Evolutionary conservation across 2,888 invertebrate species (phyloP), one percentile per base, ranked within the genome.

Genomic region (Yponomeuta evonymella): DNA sequence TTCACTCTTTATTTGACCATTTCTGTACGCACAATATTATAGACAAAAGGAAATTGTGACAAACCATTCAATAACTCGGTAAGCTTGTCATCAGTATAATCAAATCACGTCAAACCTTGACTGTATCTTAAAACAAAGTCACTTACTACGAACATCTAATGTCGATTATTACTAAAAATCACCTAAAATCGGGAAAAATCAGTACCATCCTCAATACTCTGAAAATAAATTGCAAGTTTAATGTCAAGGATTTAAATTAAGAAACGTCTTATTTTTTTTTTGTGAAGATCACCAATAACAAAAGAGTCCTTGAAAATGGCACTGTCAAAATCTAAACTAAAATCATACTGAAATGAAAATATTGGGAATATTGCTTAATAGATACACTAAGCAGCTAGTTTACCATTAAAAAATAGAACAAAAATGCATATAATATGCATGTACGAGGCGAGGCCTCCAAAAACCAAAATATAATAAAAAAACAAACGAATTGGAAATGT

Each of bases 301-400:
- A 51, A 33, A 12, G 74, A 73, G 75, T 73, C 75, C 81, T 84
- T 85, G 86, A 89, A 86, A 87, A 87, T 83, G 87, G 81, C 86
- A 87, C 86, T 73, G 76, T 29, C 63, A 72, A 74, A 79, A 70
- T 71, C 33, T 62, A 48, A 70, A 48, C 65, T 70, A 70, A 10
- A 70, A 43, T 43, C 11, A 87, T 88, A 88, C 81, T 80, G 81
- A 84, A 76, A 78, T 75, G 84, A 84, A 81, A 84, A 82, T 58
- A 58, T 36, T 83, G 90, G 89, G 88, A 91, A 90, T 90, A 88
- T 86, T 86, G 84, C 87, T 88, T 90, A 89, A 83, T 80, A 76
- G 79, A 84, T 86, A 88, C 29, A 80, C 85, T 88, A 87, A 83
- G 79, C 80, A 79, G 77, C 84, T 85, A 85, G 76, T 77, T 73